A percentile compares a stretch with the other conserved stretches of the same genome.
These are phyloP conservation scores for Drosophila persimilis DNA, from an alignment of 1,140 invertebrate species.

Conservation along the genomic window DNA sequence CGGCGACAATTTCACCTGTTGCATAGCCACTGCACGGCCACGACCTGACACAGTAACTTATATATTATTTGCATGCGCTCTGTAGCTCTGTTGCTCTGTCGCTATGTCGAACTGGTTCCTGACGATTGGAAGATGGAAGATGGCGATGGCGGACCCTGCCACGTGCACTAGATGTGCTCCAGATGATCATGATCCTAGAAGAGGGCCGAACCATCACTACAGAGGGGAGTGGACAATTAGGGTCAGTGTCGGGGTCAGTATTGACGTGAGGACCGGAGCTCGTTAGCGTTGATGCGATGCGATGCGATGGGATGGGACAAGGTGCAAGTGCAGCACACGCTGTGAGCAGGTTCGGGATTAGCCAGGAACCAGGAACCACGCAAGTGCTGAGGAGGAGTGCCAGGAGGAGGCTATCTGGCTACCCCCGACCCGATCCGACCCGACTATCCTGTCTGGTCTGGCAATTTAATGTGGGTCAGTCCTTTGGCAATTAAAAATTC, in stretches of 20 bases:
- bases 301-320: neutral
- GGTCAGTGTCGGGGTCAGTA: slow-evolving; percentile 14
- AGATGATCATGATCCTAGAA: neutral
- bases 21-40: slow-evolving; percentile 11
- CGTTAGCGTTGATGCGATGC: neutral
- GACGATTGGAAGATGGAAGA: neutral
- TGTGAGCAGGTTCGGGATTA: slow-evolving; percentile 1
- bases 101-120: slow-evolving; percentile 23
- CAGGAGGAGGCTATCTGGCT: slow-evolving; percentile 1
- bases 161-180: slow-evolving; percentile 12
- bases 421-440: neutral
- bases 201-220: slow-evolving; percentile 17
- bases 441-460: neutral
- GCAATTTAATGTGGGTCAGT: slow-evolving; percentile 28
- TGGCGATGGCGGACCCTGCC: slow-evolving; percentile 13
- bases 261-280: too few relatives aligned
- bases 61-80: slow-evolving; percentile 75
- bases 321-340: slow-evolving; percentile 13
- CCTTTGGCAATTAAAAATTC: slow-evolving; percentile 33
- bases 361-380: neutral
- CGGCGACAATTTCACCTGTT: slow-evolving; percentile 81
- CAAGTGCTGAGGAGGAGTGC: slow-evolving; percentile 6
- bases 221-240: slow-evolving; percentile 33
- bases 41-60: slow-evolving; percentile 81
- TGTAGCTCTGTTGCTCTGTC: neutral